These are phyloP conservation scores for Coranthus polyacanthus DNA, from an alignment of 2,797 vertebrate genomes.

Conservation along the genomic window DNA sequence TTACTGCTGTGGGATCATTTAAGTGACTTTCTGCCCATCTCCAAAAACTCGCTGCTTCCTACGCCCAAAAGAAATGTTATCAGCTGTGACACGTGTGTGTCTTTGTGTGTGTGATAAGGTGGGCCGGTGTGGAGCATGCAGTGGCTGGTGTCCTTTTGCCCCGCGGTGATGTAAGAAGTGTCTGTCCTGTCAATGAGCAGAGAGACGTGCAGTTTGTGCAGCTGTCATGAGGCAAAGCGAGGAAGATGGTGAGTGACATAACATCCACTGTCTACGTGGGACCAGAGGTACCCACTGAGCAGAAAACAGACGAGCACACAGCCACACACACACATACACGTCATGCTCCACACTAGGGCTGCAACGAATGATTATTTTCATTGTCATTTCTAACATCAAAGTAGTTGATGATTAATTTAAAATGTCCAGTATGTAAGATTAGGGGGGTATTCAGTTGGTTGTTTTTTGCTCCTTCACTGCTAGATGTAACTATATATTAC, in stretches of 20 bases:
- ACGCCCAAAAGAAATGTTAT: slow-evolving; percentile 23
- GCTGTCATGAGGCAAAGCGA: slow-evolving; percentile 18
- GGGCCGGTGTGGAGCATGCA: slow-evolving; percentile 24
- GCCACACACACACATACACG: background rate
- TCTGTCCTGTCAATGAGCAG: slow-evolving; percentile 18
- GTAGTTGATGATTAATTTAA: no score
- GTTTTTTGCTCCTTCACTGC: no score
- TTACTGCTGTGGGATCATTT: background rate
- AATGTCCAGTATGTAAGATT: no score
- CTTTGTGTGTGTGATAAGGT: slow-evolving; percentile 43
- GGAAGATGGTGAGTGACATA: slow-evolving; percentile 32
- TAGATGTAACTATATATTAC: no score
- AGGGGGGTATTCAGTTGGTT: no score
- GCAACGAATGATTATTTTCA: no score
- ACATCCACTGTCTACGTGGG: slow-evolving; percentile 16
- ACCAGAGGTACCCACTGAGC: slow-evolving; percentile 1
- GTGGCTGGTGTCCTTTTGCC: slow-evolving; percentile 53
- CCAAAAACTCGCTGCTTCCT: background rate
- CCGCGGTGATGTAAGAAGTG: slow-evolving; percentile 60
- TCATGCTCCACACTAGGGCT: background rate
- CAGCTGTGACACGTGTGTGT: slow-evolving; percentile 17
- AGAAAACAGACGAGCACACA: slow-evolving; percentile 3
- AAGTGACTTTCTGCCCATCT: background rate
- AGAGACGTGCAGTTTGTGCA: slow-evolving; percentile 25
- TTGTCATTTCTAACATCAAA: no score